Evolutionary conservation across 2,797 vertebrate species (phyloP).

Genomic region (Semaprochilodus insignis): DNA sequence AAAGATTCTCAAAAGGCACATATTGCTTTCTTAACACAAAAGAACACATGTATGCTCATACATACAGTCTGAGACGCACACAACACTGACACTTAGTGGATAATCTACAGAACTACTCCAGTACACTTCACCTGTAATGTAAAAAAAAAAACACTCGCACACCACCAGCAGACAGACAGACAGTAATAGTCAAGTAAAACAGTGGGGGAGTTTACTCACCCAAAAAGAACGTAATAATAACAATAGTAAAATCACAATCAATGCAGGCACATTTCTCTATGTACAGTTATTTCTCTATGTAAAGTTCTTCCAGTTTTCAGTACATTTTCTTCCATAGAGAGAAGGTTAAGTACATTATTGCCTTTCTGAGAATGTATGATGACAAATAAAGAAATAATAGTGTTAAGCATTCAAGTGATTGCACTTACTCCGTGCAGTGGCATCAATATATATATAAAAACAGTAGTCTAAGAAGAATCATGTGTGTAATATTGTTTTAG

Average conservation of each 20-base stretch:
- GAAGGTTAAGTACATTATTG: conserved; percentile 9
- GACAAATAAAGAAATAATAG: neutral
- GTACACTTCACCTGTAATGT: neutral
- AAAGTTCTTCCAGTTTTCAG: neutral
- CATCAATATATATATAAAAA: neutral
- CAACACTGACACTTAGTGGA: conserved; percentile 38
- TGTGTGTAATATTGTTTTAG: neutral
- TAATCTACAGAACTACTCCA: neutral
- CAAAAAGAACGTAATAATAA: conserved; percentile 3
- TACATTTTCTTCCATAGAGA: neutral
- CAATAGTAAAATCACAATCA: conserved; percentile 6
- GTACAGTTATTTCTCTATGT: conserved; percentile 2
- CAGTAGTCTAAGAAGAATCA: neutral
- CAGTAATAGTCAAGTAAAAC: neutral
- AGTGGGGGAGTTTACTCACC: conserved; percentile 5
- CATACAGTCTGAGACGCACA: conserved; percentile 38
- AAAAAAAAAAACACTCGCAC: neutral
- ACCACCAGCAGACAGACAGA: conserved; percentile 18
- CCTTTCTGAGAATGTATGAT: neutral
- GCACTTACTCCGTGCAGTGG: conserved; percentile 3
- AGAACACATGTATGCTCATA: conserved; percentile 33
- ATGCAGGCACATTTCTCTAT: conserved; percentile 21
- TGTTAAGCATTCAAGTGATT: conserved; percentile 4
- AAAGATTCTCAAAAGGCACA: conserved; percentile 79
- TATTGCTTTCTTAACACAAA: conserved; percentile 53